A percentile compares a stretch with the other conserved stretches of the same genome.
phyloP scores from a whole-genome alignment of 1,140 invertebrate species.

The Whitmania pigra region DNA sequence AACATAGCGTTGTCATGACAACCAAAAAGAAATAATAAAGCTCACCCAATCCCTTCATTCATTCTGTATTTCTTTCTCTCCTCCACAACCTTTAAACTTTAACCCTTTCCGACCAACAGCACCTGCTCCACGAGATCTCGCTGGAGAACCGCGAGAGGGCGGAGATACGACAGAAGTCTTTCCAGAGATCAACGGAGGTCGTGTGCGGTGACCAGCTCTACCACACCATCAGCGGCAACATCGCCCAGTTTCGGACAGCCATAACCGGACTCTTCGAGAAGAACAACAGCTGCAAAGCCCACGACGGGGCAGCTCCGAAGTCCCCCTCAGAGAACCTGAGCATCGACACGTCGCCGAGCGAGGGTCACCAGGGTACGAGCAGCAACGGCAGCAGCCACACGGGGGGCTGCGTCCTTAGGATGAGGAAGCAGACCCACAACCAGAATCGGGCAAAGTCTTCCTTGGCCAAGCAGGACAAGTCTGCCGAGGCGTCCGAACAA shows the following conservation, averaged over 20 bases:
- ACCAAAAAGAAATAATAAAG: too few species aligned
- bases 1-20: too few species aligned
- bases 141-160: background rate
- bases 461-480: too few species aligned
- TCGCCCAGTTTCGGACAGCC: background rate
- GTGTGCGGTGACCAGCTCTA: background rate
- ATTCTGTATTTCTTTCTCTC: too few species aligned
- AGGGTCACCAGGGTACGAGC: background rate
- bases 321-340: background rate
- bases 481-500: background rate
- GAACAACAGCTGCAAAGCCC: background rate
- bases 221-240: slow-evolving; percentile 9
- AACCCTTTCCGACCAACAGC: too few species aligned
- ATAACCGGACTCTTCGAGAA: background rate
- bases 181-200: background rate
- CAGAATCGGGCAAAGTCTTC: too few species aligned
- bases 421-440: background rate
- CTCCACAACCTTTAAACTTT: too few species aligned
- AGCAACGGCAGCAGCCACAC: background rate
- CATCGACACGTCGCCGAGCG: background rate
- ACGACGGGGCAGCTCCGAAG: background rate
- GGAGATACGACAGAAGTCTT: background rate
- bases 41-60: too few species aligned
- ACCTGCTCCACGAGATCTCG: background rate
- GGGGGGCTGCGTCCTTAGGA: background rate